Evolutionary conservation across 2,113 vertebrate species (phyloP).

Genomic region (Larimichthys polyactis): DNA sequence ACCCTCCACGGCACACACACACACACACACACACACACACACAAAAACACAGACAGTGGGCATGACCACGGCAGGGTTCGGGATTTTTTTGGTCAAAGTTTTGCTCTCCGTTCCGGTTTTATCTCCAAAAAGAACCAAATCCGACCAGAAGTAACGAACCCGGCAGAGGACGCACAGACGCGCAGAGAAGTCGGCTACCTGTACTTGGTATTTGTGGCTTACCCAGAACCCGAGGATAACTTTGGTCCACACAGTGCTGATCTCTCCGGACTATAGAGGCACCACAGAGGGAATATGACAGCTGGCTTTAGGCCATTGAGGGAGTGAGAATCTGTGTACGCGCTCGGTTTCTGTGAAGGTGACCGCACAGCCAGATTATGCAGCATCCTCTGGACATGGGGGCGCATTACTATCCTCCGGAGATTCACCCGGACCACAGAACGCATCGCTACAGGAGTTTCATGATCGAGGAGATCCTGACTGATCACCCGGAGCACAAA

Average conservation of each 20-base stretch:
- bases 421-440: constrained; percentile 90
- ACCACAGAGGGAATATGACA: constrained; percentile 54
- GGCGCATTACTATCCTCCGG: constrained; percentile 89
- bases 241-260: neutral
- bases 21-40: constrained; percentile 1
- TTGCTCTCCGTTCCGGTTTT: constrained; percentile 4
- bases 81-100: constrained; percentile 16
- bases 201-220: neutral
- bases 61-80: constrained; percentile 39
- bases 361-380: constrained; percentile 81
- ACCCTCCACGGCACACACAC: constrained; percentile 2
- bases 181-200: constrained; percentile 1
- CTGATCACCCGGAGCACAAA: constrained; percentile 91
- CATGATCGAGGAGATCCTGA: constrained; percentile 99
- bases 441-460: constrained; percentile 98
- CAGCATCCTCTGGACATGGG: constrained; percentile 92
- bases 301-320: constrained; percentile 44
- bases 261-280: constrained; percentile 22
- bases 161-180: constrained; percentile 27
- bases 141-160: neutral
- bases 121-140: neutral
- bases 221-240: constrained; percentile 39
- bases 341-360: constrained; percentile 31
- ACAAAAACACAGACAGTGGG: constrained; percentile 27
- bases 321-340: constrained; percentile 14